Evolutionary conservation across 1,140 invertebrate species (phyloP).

Genomic region (Dolichoris vasculosae): DNA sequence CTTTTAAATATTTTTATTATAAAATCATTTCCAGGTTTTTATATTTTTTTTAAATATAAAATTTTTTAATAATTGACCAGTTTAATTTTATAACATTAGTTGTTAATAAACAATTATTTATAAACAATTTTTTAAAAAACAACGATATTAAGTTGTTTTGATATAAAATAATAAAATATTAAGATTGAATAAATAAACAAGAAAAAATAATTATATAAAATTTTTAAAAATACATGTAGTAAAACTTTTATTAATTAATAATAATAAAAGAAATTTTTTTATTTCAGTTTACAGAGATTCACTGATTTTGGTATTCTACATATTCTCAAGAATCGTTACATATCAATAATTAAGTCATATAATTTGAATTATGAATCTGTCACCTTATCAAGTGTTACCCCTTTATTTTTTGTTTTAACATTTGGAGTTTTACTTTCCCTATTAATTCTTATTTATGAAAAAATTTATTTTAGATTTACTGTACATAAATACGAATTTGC

Average conservation of each 20-base stretch:
- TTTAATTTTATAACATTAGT: no score
- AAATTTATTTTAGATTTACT: neutral
- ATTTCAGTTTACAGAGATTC: conserved; percentile 10
- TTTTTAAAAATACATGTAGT: neutral
- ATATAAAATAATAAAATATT: no score
- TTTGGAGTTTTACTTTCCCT: neutral
- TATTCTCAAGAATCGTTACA: neutral
- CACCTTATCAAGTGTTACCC: neutral
- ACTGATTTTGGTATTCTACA: conserved; percentile 1
- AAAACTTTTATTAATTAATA: neutral
- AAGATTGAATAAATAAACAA: no score
- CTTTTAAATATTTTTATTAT: no score
- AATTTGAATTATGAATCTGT: conserved; percentile 10
- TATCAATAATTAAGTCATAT: neutral
- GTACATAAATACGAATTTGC: neutral
- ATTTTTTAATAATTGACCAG: no score
- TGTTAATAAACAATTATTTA: no score
- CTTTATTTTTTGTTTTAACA: conserved; percentile 23
- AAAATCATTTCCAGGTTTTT: no score
- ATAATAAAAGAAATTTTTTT: neutral
- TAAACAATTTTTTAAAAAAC: no score
- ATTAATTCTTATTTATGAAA: conserved; percentile 35
- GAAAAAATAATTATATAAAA: no score
- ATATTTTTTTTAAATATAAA: no score
- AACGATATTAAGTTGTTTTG: no score